These are phyloP conservation scores for Conomelus anceps DNA, from an alignment of 2,888 invertebrate species.

Conservation along the genomic window DNA sequence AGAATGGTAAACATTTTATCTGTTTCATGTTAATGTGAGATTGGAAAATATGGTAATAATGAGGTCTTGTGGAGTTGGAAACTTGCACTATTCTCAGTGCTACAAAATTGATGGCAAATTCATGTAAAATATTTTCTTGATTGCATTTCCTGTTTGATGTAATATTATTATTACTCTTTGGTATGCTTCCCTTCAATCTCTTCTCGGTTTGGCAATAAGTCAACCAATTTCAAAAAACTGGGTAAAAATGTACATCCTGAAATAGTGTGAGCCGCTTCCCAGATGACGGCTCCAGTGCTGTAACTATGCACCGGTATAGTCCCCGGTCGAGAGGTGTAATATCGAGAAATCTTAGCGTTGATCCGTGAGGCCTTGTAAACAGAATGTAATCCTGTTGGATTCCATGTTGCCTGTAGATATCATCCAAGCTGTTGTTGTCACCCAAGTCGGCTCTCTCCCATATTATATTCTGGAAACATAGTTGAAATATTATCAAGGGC, in stretches of 20 bases:
- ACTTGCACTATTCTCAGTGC: not conserved
- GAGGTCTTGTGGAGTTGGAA: not conserved
- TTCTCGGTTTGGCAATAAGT: slow-evolving; percentile 18
- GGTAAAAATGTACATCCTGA: slow-evolving; percentile 37
- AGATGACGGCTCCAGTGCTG: slow-evolving; percentile 32
- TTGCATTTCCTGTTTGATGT: not conserved
- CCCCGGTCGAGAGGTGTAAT: slow-evolving; percentile 34
- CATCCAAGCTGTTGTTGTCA: slow-evolving; percentile 32
- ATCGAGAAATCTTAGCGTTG: slow-evolving; percentile 33
- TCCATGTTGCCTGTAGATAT: slow-evolving; percentile 33
- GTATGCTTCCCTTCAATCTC: not conserved
- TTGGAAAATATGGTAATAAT: not conserved
- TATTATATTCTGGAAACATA: slow-evolving; percentile 34
- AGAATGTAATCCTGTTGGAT: slow-evolving; percentile 34
- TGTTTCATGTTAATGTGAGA: not conserved
- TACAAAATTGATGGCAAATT: not conserved
- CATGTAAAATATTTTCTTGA: not conserved
- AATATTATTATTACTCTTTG: not conserved
- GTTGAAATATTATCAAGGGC: not conserved
- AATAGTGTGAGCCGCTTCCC: slow-evolving; percentile 33
- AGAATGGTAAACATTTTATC: too few relatives aligned
- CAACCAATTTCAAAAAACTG: slow-evolving; percentile 23
- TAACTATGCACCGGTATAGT: slow-evolving; percentile 36
- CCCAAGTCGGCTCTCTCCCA: slow-evolving; percentile 37
- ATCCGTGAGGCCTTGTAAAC: slow-evolving; percentile 31